These are phyloP conservation scores for Sycophila texana DNA, from an alignment of 2,888 invertebrate genomes.

Conservation along the genomic window DNA sequence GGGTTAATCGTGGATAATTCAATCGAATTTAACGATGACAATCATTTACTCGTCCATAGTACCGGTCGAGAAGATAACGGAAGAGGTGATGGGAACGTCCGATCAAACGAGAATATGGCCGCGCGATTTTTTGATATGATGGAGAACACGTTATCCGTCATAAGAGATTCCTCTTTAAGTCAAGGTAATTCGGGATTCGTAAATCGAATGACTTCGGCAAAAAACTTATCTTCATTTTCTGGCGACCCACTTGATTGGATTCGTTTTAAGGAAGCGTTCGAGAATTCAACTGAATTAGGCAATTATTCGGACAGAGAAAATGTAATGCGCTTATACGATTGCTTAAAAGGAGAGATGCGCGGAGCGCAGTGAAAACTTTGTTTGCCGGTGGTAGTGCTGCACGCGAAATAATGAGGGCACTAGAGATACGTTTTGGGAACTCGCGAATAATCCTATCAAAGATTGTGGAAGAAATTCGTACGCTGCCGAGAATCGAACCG, in stretches of 20 bases:
- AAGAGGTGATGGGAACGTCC: too few species aligned
- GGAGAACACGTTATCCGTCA: neutral
- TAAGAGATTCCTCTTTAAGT: neutral
- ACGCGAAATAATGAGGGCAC: neutral
- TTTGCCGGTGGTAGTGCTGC: neutral
- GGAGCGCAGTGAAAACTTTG: neutral
- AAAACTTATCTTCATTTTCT: neutral
- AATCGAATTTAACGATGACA: too few species aligned
- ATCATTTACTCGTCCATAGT: too few species aligned
- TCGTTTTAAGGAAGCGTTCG: neutral
- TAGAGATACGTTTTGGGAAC: constrained; percentile 1
- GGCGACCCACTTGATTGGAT: neutral
- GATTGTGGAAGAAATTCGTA: neutral
- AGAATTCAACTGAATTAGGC: neutral
- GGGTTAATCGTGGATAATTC: too few species aligned
- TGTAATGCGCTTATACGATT: neutral
- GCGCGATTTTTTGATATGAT: too few species aligned
- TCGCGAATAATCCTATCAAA: neutral
- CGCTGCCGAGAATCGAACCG: neutral
- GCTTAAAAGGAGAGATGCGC: neutral
- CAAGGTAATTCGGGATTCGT: neutral
- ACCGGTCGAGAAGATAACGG: too few species aligned
- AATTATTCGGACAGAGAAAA: neutral
- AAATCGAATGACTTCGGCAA: neutral
- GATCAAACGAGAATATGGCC: too few species aligned